phyloP scores from a whole-genome alignment of 2,888 invertebrate species.

The Ctenicera cuprea region DNA sequence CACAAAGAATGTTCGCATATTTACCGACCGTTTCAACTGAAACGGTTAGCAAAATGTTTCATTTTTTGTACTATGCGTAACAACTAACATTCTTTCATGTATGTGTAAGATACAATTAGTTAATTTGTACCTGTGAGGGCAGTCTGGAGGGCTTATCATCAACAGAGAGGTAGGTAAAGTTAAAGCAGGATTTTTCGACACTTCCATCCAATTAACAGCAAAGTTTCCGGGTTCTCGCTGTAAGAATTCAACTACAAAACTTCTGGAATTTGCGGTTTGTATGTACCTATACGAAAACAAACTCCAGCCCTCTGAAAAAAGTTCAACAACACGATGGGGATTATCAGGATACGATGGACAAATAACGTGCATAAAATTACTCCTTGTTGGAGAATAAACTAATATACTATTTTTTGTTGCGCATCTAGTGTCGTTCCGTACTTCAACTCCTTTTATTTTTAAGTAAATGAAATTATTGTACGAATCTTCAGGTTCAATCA shows the following conservation, averaged over 20 bases:
- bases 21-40: too few relatives aligned
- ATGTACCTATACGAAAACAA: conserved; percentile 72
- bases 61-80: too few relatives aligned
- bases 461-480: conserved; percentile 83
- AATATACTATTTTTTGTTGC: conserved; percentile 83
- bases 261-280: conserved; percentile 74
- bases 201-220: conserved; percentile 86
- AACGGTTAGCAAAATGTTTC: too few relatives aligned
- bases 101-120: neutral
- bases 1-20: too few relatives aligned
- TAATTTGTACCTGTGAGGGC: conserved; percentile 79
- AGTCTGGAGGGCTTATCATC: conserved; percentile 79
- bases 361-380: conserved; percentile 78
- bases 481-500: conserved; percentile 84
- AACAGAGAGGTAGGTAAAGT: conserved; percentile 72
- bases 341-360: conserved; percentile 77
- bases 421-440: conserved; percentile 74
- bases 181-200: conserved; percentile 80
- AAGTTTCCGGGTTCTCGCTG: conserved; percentile 85
- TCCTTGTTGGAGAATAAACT: conserved; percentile 82
- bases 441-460: conserved; percentile 78
- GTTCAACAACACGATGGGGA: conserved; percentile 75
- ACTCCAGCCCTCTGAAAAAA: conserved; percentile 81
- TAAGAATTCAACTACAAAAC: conserved; percentile 85
- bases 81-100: neutral